Conservation (phyloP, 2,113 vertebrate genomes). For the Heliornis fulica region DNA sequence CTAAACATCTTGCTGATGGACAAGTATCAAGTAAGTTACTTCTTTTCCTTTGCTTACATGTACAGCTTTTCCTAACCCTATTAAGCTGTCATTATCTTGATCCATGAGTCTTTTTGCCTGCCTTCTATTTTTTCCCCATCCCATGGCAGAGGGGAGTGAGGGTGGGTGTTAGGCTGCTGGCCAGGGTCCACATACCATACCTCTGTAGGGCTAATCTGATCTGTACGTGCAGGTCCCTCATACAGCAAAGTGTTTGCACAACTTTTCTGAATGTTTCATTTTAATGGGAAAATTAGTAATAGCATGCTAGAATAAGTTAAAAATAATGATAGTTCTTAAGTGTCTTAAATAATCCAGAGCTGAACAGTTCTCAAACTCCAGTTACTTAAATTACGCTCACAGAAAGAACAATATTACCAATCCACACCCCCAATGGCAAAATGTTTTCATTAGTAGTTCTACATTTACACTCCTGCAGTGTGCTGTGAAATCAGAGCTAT, state of each 20-base stretch:
- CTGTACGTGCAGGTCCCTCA: neutral
- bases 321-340: neutral
- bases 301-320: neutral
- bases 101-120: neutral
- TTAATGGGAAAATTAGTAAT: neutral
- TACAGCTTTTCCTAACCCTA: neutral
- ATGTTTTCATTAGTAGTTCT: neutral
- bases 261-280: neutral
- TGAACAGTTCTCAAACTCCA: neutral
- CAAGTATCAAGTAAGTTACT: neutral
- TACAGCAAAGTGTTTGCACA: neutral
- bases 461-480: neutral
- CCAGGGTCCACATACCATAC: neutral
- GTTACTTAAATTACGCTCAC: neutral
- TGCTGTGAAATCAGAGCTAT: neutral
- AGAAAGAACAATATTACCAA: neutral
- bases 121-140: neutral
- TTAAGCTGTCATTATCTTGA: neutral
- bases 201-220: neutral
- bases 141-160: neutral
- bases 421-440: neutral
- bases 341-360: neutral
- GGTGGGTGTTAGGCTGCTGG: neutral
- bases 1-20: neutral
- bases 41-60: neutral